Conservation (phyloP, 2,888 invertebrate species). For the Agonum fuliginosum region DNA sequence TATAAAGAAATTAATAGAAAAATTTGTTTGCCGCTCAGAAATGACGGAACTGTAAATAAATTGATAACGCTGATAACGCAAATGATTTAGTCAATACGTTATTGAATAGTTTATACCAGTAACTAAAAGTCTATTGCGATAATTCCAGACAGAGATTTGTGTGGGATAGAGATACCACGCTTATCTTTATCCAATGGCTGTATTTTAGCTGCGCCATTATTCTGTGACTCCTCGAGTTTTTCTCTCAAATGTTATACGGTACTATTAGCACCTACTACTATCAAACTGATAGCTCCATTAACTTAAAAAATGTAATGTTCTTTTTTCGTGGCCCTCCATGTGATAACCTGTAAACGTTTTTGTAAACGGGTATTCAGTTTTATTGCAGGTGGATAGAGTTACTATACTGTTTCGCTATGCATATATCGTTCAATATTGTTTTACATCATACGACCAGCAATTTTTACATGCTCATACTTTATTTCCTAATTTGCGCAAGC, state of each 20-base stretch:
- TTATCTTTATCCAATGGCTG: conserved; percentile 39
- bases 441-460: too few relatives aligned
- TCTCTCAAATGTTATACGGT: conserved; percentile 44
- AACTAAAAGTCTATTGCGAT: conserved; percentile 22
- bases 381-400: conserved; percentile 30
- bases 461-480: conserved; percentile 1
- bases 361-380: conserved; percentile 28
- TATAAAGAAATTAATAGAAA: too few relatives aligned
- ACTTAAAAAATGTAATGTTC: conserved; percentile 46
- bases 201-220: conserved; percentile 44
- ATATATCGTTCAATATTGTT: conserved; percentile 10
- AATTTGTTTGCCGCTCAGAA: too few relatives aligned
- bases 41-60: too few relatives aligned
- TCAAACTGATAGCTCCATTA: conserved; percentile 47
- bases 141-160: conserved; percentile 25
- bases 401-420: conserved; percentile 30
- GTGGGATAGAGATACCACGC: conserved; percentile 31
- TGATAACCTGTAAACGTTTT: conserved; percentile 41
- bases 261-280: conserved; percentile 48
- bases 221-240: conserved; percentile 46
- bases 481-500: background rate
- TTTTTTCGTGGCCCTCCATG: conserved; percentile 37
- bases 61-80: conserved; percentile 8
- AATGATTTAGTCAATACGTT: conserved; percentile 37
- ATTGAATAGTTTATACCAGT: conserved; percentile 29